phyloP scores from a whole-genome alignment of 2,888 invertebrate species.

The Cryptus armator region DNA sequence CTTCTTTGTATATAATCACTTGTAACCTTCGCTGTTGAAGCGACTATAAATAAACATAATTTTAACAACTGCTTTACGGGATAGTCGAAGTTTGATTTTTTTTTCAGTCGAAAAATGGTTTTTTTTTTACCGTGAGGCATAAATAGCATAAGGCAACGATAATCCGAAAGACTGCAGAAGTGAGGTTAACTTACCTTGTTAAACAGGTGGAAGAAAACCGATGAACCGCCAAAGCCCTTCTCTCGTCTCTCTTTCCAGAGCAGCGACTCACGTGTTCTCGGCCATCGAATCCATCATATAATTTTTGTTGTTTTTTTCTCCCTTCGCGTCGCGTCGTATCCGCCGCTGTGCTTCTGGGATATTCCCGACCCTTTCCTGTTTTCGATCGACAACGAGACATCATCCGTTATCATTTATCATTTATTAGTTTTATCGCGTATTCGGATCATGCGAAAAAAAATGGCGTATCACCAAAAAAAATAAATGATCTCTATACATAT shows the following conservation, averaged over 20 bases:
- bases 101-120: not conserved
- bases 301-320: slow-evolving; percentile 16
- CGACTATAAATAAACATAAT: not conserved
- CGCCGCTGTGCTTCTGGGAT: not conserved
- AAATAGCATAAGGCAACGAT: not conserved
- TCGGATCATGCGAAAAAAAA: not conserved
- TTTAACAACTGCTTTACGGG: no score
- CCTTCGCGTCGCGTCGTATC: not conserved
- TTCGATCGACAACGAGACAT: slow-evolving; percentile 8
- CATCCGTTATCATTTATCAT: not conserved
- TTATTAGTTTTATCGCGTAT: not conserved
- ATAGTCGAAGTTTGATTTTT: not conserved
- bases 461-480: slow-evolving; percentile 8
- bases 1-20: no score
- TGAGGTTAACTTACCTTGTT: slow-evolving; percentile 48
- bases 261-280: slow-evolving; percentile 51
- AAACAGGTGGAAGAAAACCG: slow-evolving; percentile 49
- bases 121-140: not conserved
- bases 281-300: slow-evolving; percentile 38
- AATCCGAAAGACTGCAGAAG: not conserved
- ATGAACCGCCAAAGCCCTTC: slow-evolving; percentile 42
- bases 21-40: not conserved
- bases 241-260: not conserved
- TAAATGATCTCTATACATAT: not conserved
- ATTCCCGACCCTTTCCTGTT: not conserved